Percentiles rank a stretch among this genome's conserved stretches.
phyloP scores from a whole-genome alignment of 2,888 invertebrate genomes.

The Metopia argyrocephala region DNA sequence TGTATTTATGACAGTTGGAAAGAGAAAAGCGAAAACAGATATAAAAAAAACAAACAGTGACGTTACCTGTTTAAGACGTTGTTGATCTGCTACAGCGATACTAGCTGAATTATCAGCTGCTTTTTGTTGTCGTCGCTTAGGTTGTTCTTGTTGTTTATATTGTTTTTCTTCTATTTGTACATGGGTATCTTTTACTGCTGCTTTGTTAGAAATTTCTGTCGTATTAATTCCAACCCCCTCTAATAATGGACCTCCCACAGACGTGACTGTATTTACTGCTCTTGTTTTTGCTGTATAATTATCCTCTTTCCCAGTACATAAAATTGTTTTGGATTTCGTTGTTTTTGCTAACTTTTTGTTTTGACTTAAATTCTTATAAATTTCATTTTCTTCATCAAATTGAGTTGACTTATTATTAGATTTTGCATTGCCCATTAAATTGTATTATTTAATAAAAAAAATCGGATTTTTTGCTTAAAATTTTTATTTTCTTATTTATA shows the following conservation, averaged over 20 bases:
- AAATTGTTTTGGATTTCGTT: conserved; percentile 9
- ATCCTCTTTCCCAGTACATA: conserved; percentile 20
- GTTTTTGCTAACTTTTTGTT: conserved; percentile 19
- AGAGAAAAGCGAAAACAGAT: conserved; percentile 3
- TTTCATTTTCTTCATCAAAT: conserved; percentile 31
- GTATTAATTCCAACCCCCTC: conserved; percentile 32
- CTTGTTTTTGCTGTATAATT: conserved; percentile 18
- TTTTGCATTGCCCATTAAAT: conserved; percentile 70
- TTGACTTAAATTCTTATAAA: conserved; percentile 41
- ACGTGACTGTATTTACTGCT: conserved; percentile 39
- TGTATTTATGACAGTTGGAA: background rate
- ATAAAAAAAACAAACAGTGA: conserved; percentile 37
- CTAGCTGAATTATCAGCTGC: conserved; percentile 65
- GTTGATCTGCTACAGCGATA: conserved; percentile 49
- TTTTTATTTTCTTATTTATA: background rate
- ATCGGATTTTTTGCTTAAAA: conserved; percentile 22
- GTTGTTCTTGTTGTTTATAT: conserved; percentile 22
- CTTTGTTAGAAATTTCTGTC: conserved; percentile 52
- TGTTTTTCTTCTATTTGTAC: background rate
- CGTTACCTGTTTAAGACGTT: conserved; percentile 65
- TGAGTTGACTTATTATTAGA: conserved; percentile 61
- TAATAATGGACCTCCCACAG: conserved; percentile 45
- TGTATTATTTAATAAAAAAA: conserved; percentile 24
- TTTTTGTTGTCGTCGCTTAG: conserved; percentile 53
- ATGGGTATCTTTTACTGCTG: conserved; percentile 49